Evolutionary conservation across 2,113 vertebrate species (phyloP).

Genomic region (Butorides virescens): DNA sequence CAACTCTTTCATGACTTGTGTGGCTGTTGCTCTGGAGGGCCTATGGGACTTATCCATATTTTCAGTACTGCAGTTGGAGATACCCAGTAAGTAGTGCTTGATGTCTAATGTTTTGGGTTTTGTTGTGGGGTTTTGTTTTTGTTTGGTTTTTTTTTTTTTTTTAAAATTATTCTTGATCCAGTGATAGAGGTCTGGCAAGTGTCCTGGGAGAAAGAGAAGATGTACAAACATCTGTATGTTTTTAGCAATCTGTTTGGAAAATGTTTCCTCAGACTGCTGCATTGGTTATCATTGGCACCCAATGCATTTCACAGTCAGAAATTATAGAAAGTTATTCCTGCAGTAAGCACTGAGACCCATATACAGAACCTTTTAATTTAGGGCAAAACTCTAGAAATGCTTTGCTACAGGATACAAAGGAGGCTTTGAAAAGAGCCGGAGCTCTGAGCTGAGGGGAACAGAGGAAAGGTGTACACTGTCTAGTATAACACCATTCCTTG

Average conservation of each 20-base stretch:
- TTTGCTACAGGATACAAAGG: neutral
- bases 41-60: neutral
- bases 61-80: neutral
- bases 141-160: too few relatives aligned
- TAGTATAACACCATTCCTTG: rapidly evolving
- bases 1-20: neutral
- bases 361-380: neutral
- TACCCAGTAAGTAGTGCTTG: neutral
- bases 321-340: neutral
- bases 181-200: neutral
- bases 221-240: neutral
- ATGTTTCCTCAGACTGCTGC: neutral
- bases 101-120: neutral
- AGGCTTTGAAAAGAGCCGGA: neutral
- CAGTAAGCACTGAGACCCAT: neutral
- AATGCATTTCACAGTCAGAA: neutral
- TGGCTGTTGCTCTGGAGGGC: neutral
- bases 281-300: neutral
- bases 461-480: neutral
- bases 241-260: neutral
- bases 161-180: neutral
- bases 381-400: neutral
- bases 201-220: neutral
- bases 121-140: too few relatives aligned
- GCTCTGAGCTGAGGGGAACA: neutral